Evolutionary conservation across 2,113 vertebrate genomes (phyloP).

Genomic region (Bungarus multicinctus): DNA sequence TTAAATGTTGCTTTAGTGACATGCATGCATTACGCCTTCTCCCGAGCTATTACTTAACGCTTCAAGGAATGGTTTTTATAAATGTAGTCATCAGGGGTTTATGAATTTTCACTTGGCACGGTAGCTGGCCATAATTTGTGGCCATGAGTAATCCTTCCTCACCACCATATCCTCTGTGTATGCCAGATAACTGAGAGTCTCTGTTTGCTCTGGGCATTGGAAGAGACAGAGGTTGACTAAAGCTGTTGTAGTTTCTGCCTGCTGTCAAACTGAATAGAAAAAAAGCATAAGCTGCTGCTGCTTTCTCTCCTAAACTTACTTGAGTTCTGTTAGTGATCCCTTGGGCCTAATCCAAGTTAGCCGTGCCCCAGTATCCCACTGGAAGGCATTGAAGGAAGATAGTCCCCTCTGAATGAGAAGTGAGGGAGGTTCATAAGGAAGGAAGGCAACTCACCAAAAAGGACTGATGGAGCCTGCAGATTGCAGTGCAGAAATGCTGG

Average conservation of each 20-base stretch:
- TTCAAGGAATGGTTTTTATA: conserved; percentile 17
- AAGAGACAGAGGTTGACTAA: not conserved
- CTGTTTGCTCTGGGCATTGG: not conserved
- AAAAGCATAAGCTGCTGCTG: not conserved
- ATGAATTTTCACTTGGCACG: not conserved
- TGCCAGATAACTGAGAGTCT: not conserved
- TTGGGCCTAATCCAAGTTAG: not conserved
- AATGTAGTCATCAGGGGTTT: conserved; percentile 32
- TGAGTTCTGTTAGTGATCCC: not conserved
- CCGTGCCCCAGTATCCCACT: not conserved
- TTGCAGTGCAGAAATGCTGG: not conserved
- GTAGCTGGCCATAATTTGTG: not conserved
- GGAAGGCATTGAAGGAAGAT: not conserved
- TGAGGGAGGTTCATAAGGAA: not conserved
- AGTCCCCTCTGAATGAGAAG: not conserved
- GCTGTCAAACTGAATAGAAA: not conserved
- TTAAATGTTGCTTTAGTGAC: conserved; percentile 14
- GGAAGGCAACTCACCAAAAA: not conserved
- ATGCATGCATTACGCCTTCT: conserved; percentile 32
- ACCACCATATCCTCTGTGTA: not conserved
- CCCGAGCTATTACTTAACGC: conserved; percentile 4
- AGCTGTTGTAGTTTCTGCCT: not conserved
- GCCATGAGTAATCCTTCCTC: not conserved
- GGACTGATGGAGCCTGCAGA: not conserved
- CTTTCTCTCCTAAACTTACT: not conserved